A percentile compares a stretch with the other conserved stretches of the same genome.
Evolutionary conservation across 2,797 vertebrate species (phyloP).

Genomic region (Liasis olivaceus): DNA sequence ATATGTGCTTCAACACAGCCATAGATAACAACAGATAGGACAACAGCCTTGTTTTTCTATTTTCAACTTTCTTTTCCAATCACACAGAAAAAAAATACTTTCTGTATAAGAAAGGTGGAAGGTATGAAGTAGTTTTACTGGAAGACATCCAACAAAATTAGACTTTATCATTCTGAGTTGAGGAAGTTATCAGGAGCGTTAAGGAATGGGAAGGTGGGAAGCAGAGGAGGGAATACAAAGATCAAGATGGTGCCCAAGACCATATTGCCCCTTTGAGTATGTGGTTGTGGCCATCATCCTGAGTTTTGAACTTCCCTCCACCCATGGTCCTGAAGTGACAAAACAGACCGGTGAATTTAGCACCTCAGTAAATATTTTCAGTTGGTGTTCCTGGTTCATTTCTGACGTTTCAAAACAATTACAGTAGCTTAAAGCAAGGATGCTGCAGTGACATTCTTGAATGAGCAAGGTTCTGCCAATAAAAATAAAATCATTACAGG

Average conservation of each 20-base stretch:
- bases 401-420: not conserved
- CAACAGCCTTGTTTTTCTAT: too few species aligned
- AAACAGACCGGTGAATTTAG: not conserved
- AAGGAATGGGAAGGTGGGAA: not conserved
- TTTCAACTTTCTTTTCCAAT: too few species aligned
- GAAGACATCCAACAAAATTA: not conserved
- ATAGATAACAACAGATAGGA: too few species aligned
- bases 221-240: too few species aligned
- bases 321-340: not conserved
- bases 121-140: not conserved
- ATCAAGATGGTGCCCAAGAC: too few species aligned
- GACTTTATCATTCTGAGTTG: too few species aligned
- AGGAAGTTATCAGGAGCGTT: not conserved
- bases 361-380: not conserved
- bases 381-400: not conserved
- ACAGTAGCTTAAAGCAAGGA: not conserved
- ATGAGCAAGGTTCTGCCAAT: not conserved
- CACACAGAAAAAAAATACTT: too few species aligned
- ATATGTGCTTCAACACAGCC: too few species aligned
- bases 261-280: too few species aligned
- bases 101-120: too few species aligned
- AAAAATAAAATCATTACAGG: constrained; percentile 33
- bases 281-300: too few species aligned
- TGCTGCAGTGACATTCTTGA: rapidly evolving
- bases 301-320: too few species aligned